These are phyloP conservation scores for Eupithecia inturbata DNA, from an alignment of 2,888 invertebrate genomes.

Conservation along the genomic window DNA sequence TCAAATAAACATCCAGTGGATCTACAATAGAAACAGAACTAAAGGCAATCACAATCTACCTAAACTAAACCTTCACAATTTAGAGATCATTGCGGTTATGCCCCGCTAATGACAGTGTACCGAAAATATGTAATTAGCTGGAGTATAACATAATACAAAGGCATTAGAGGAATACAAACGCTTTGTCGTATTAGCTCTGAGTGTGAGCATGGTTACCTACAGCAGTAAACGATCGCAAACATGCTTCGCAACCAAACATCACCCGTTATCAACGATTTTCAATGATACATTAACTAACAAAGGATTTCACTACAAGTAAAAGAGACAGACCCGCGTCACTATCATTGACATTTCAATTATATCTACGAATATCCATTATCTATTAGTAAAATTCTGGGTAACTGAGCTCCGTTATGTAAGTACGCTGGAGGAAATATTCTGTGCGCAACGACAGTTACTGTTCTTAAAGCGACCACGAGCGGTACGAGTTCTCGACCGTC, in stretches of 20 bases:
- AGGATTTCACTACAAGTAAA: neutral
- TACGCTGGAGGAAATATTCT: no score
- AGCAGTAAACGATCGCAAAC: neutral
- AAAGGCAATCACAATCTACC: neutral
- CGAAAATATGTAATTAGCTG: neutral
- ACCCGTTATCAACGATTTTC: neutral
- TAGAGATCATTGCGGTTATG: neutral
- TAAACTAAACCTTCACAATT: neutral
- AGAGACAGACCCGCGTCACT: neutral
- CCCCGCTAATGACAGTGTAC: neutral
- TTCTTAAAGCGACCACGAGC: no score
- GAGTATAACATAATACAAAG: neutral
- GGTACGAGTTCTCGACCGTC: no score
- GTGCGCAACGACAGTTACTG: no score
- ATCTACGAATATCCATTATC: neutral
- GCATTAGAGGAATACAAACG: neutral
- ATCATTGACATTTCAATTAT: neutral
- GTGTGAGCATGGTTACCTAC: neutral
- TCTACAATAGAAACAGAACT: neutral
- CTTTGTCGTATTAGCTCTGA: slow-evolving; percentile 2
- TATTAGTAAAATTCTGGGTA: neutral
- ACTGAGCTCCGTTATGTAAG: no score
- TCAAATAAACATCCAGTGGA: no score
- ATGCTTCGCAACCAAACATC: neutral
- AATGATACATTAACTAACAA: neutral